Conservation (phyloP, 2,797 vertebrate genomes). For the Cheirogaleus major region DNA sequence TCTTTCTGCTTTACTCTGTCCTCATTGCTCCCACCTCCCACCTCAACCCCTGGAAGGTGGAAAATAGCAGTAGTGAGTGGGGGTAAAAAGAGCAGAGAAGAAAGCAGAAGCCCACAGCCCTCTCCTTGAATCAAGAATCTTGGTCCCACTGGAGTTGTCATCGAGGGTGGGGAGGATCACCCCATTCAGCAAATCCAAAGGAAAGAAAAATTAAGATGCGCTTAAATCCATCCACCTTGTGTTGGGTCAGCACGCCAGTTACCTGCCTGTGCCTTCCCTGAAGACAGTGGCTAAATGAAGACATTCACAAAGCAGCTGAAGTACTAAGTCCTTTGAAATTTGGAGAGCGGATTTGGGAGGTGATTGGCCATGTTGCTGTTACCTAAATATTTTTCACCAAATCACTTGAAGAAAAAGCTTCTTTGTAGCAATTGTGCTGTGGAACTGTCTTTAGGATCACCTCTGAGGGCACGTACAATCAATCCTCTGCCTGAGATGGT, state of each 20-base stretch:
- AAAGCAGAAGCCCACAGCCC: neutral
- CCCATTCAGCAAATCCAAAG: neutral
- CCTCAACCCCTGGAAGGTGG: neutral
- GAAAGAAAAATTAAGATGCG: neutral
- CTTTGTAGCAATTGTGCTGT: neutral
- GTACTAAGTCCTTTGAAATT: neutral
- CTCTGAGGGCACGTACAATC: constrained; percentile 36
- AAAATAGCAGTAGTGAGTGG: neutral
- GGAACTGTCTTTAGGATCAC: neutral
- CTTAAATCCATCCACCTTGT: neutral
- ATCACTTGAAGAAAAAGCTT: neutral
- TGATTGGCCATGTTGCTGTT: neutral
- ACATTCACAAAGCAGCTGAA: neutral
- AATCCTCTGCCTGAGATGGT: neutral
- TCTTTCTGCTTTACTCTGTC: neutral
- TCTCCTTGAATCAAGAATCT: neutral
- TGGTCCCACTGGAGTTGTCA: neutral
- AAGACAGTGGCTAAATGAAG: neutral
- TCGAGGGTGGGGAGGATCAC: neutral
- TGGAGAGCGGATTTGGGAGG: neutral
- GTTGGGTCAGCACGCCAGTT: too few relatives aligned
- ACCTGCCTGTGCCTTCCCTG: accelerated
- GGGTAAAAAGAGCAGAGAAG: neutral
- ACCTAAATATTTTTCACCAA: constrained; percentile 34
- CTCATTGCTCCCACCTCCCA: accelerated